Percentiles rank a stretch among this genome's conserved stretches.
These are phyloP conservation scores for Busseola fusca DNA, from an alignment of 2,888 invertebrate genomes.

Conservation along the genomic window DNA sequence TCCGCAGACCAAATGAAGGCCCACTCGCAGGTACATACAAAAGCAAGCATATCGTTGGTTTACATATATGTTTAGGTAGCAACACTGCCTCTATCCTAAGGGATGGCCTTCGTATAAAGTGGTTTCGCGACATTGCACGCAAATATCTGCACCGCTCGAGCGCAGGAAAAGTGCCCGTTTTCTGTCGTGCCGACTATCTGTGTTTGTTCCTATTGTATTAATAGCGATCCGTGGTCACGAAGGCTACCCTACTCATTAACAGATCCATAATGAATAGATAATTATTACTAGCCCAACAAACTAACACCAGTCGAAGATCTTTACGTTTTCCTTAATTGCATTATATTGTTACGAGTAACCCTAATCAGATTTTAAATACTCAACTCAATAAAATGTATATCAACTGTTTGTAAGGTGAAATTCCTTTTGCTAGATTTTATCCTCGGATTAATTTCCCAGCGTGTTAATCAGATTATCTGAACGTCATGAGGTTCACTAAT, in stretches of 20 bases:
- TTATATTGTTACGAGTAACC: conserved; percentile 15
- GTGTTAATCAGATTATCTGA: conserved; percentile 74
- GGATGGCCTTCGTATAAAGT: conserved; percentile 53
- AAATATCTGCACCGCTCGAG: conserved; percentile 43
- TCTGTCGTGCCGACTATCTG: conserved; percentile 50
- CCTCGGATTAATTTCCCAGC: conserved; percentile 74
- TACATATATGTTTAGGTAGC: conserved; percentile 7
- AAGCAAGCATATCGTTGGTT: conserved; percentile 11
- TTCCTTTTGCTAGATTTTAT: conserved; percentile 68
- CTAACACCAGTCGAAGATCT: conserved; percentile 24
- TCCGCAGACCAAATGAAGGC: not conserved
- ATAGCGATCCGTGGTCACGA: conserved; percentile 67
- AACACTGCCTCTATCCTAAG: conserved; percentile 17
- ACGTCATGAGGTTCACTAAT: conserved; percentile 70
- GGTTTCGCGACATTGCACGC: conserved; percentile 26
- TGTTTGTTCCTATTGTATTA: conserved; percentile 52
- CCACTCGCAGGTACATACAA: not conserved
- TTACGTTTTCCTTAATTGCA: conserved; percentile 39
- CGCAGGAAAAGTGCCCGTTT: conserved; percentile 52
- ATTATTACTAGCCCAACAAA: conserved; percentile 41
- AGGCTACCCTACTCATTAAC: conserved; percentile 62
- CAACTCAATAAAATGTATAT: conserved; percentile 12
- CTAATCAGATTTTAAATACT: conserved; percentile 22
- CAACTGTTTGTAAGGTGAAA: conserved; percentile 51
- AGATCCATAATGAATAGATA: conserved; percentile 58